These are phyloP conservation scores for Melanerpes formicivorus DNA, from an alignment of 2,113 vertebrate species.

Conservation along the genomic window DNA sequence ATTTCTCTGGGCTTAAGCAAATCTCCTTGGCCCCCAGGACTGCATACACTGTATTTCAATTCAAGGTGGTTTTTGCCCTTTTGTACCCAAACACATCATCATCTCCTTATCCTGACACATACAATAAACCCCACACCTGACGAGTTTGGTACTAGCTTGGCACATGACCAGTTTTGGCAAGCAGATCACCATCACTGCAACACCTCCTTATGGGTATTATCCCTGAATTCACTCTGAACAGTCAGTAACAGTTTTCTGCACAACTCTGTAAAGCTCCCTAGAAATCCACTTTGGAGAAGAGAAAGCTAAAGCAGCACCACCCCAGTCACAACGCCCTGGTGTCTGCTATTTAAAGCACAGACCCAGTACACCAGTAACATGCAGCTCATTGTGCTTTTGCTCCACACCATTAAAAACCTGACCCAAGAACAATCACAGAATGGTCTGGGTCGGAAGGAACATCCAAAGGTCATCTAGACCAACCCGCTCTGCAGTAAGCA, in stretches of 20 bases:
- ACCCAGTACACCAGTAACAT: background rate
- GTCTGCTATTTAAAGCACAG: conserved; percentile 9
- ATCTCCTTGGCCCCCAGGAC: no score
- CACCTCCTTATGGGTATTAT: background rate
- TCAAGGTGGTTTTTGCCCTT: background rate
- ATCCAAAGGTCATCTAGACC: no score
- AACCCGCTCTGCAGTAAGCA: no score
- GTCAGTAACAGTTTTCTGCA: background rate
- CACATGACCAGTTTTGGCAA: background rate
- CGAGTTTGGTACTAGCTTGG: background rate
- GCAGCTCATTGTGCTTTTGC: background rate
- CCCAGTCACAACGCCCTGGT: background rate
- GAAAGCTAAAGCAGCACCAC: background rate
- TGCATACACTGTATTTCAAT: background rate
- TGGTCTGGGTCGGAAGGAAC: no score
- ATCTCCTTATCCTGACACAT: background rate
- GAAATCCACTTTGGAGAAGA: background rate
- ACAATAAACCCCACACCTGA: background rate
- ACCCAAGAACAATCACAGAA: background rate
- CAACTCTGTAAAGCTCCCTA: conserved; percentile 3
- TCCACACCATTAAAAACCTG: background rate
- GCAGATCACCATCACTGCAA: background rate
- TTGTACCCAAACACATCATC: background rate
- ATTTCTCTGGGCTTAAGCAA: no score
- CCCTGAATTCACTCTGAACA: background rate